A percentile compares a stretch with the other conserved stretches of the same genome.
These are phyloP conservation scores for Apodemus sylvaticus DNA, from an alignment of 2,113 vertebrate genomes.

Conservation along the genomic window DNA sequence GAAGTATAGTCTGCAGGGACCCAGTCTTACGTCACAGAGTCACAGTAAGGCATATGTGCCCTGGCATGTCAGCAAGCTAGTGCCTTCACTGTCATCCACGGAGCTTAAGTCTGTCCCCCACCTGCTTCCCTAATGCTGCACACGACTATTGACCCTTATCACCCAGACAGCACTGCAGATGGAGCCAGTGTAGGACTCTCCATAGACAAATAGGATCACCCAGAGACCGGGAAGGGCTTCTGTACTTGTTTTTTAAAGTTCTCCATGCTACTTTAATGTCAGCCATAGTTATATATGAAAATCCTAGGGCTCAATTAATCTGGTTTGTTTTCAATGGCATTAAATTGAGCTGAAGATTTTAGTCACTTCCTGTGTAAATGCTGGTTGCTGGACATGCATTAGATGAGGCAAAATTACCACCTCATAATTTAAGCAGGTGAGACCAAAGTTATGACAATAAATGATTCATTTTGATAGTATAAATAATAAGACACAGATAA, in stretches of 20 bases:
- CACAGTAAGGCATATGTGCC: neutral
- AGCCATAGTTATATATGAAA: neutral
- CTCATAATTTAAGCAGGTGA: neutral
- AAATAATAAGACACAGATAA: neutral
- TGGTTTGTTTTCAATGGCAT: neutral
- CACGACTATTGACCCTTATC: too few species aligned
- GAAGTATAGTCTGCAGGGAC: neutral
- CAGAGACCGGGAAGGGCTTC: neutral
- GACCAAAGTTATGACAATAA: neutral
- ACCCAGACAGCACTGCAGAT: neutral
- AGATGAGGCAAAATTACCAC: constrained; percentile 1
- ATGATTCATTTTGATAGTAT: neutral
- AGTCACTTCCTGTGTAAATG: neutral
- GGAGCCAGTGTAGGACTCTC: neutral
- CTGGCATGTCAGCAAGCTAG: neutral
- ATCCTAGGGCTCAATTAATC: neutral
- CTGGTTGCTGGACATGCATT: neutral
- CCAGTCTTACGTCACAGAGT: neutral
- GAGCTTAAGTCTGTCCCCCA: neutral
- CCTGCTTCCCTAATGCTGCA: too few species aligned
- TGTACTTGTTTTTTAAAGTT: neutral
- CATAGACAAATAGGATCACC: neutral
- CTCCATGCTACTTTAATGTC: neutral
- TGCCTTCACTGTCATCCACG: neutral
- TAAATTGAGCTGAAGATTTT: neutral